phyloP scores from a whole-genome alignment of 2,113 vertebrate species.

The Misgurnus anguillicaudatus region DNA sequence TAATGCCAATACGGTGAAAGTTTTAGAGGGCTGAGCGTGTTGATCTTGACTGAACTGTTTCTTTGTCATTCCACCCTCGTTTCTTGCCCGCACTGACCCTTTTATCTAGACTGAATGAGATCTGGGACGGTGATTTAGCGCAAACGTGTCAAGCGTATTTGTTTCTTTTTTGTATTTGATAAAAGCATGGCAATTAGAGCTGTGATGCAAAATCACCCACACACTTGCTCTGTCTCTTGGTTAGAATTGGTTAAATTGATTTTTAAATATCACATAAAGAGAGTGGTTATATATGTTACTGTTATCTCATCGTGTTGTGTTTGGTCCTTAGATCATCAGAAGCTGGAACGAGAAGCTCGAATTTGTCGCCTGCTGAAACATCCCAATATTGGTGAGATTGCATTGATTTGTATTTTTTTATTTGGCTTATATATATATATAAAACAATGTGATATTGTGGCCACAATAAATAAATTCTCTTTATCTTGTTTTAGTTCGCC shows the following conservation, averaged over 20 bases:
- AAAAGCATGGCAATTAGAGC: no score
- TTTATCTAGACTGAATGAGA: background rate
- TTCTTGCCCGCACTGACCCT: background rate
- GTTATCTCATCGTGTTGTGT: background rate
- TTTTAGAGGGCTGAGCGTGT: no score
- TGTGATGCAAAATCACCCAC: background rate
- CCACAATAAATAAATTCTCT: no score
- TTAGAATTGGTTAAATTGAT: background rate
- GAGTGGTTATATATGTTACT: background rate
- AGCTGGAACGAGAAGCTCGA: constrained; percentile 56
- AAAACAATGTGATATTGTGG: no score
- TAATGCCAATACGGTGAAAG: no score
- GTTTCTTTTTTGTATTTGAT: background rate
- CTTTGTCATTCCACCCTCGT: background rate
- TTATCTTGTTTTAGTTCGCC: constrained; percentile 48
- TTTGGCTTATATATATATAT: no score
- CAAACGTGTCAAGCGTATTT: background rate
- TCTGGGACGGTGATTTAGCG: background rate
- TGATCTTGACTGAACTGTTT: no score
- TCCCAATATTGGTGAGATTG: constrained; percentile 51
- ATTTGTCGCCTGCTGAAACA: constrained; percentile 58
- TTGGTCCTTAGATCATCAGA: constrained; percentile 53
- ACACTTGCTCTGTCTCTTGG: background rate
- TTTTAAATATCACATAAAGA: background rate
- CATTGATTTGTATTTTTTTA: background rate